A percentile compares a stretch with the other conserved stretches of the same genome.
Evolutionary conservation across 1,140 invertebrate species (phyloP).

Genomic region (Neodiprion fabricii): DNA sequence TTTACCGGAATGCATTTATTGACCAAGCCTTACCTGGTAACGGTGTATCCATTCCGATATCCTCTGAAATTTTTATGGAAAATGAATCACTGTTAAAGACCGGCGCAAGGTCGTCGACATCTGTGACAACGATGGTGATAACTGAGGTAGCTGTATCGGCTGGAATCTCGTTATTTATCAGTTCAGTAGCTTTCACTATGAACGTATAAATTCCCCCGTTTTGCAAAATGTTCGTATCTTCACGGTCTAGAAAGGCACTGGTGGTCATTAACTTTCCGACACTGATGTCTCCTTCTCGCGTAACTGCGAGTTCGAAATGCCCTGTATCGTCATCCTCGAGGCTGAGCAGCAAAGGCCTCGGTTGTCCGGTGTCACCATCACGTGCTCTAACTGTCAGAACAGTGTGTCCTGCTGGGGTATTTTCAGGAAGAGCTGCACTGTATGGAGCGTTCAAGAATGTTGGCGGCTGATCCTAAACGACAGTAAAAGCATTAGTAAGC

Average conservation of each 20-base stretch:
- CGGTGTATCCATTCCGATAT: constrained; percentile 73
- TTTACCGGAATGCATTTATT: constrained; percentile 1
- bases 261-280: constrained; percentile 67
- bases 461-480: constrained; percentile 75
- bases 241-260: constrained; percentile 72
- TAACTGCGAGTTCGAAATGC: constrained; percentile 71
- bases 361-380: constrained; percentile 79
- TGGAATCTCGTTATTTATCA: constrained; percentile 74
- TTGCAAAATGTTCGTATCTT: constrained; percentile 74
- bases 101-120: constrained; percentile 84
- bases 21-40: constrained; percentile 56
- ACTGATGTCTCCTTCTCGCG: constrained; percentile 61
- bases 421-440: constrained; percentile 77
- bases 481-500: not conserved
- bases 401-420: constrained; percentile 66
- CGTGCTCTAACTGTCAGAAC: constrained; percentile 74
- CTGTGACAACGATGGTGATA: constrained; percentile 81
- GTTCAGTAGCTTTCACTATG: constrained; percentile 74
- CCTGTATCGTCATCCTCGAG: constrained; percentile 72
- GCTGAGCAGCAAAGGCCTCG: constrained; percentile 69
- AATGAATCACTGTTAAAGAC: constrained; percentile 75
- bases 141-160: constrained; percentile 72
- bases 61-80: constrained; percentile 77
- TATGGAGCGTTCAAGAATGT: constrained; percentile 80
- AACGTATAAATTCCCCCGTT: constrained; percentile 83